Conservation (phyloP, 2,888 invertebrate species). For the Onthophagus sagittarius region DNA sequence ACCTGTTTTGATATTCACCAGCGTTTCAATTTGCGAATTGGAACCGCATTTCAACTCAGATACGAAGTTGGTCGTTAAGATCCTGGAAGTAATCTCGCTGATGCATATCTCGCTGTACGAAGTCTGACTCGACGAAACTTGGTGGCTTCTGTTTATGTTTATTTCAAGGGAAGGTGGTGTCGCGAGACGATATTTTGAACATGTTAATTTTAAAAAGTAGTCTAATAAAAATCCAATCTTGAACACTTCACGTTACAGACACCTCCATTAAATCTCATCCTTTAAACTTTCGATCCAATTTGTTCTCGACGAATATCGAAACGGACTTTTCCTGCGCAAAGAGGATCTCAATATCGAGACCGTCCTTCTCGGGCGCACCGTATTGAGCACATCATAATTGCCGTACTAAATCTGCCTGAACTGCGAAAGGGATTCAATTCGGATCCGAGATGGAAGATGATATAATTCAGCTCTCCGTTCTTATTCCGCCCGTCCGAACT, state of each 20-base stretch:
- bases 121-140: too few species aligned
- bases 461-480: conserved; percentile 5
- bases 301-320: neutral
- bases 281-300: neutral
- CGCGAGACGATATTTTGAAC: too few species aligned
- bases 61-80: neutral
- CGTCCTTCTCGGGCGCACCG: neutral
- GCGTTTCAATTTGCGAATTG: neutral
- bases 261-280: neutral
- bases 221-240: too few species aligned
- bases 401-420: conserved; percentile 2
- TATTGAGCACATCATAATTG: conserved; percentile 11
- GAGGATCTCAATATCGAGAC: neutral
- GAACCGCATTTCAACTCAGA: neutral
- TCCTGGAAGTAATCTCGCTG: neutral
- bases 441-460: conserved; percentile 5
- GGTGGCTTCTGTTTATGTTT: too few species aligned
- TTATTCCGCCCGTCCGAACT: conserved; percentile 30
- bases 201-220: too few species aligned
- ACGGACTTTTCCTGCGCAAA: neutral
- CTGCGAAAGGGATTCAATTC: conserved; percentile 6
- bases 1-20: neutral
- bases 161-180: too few species aligned
- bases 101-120: neutral
- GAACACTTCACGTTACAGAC: too few species aligned